A percentile compares a stretch with the other conserved stretches of the same genome.
Evolutionary conservation across 2,888 invertebrate species (phyloP).

Genomic region (Drosophila meridiana): DNA sequence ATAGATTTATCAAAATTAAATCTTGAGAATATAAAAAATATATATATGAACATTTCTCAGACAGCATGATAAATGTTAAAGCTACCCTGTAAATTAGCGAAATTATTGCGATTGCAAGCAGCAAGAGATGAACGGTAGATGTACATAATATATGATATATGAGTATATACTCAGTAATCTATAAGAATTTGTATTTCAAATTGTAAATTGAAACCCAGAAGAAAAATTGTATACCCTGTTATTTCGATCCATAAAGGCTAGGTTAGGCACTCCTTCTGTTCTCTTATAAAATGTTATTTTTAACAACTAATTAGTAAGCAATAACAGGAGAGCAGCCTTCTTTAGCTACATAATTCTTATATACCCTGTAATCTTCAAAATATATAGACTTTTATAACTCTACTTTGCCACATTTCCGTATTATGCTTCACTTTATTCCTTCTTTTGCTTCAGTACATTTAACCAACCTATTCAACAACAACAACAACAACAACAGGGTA

Average conservation of each 20-base stretch:
- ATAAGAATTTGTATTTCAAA: background rate
- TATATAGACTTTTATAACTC: background rate
- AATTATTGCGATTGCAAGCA: too few relatives aligned
- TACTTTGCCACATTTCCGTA: too few relatives aligned
- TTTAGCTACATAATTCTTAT: background rate
- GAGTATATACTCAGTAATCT: background rate
- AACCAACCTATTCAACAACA: background rate
- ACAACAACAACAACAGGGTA: background rate
- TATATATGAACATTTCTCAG: background rate
- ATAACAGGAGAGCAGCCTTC: background rate
- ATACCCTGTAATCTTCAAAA: background rate
- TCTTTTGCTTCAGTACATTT: background rate
- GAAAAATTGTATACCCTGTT: background rate
- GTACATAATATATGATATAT: background rate
- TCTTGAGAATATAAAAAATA: slow-evolving; percentile 12
- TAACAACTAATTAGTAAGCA: too few relatives aligned
- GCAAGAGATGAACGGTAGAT: background rate
- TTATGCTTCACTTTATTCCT: background rate
- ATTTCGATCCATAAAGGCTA: too few relatives aligned
- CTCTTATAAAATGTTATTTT: too few relatives aligned
- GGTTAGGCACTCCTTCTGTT: too few relatives aligned
- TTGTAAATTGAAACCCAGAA: background rate
- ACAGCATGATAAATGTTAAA: background rate
- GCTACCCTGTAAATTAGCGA: slow-evolving; percentile 1
- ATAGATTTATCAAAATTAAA: slow-evolving; percentile 35